Conservation (phyloP, 2,888 invertebrate genomes). For the Diarsia brunnea region DNA sequence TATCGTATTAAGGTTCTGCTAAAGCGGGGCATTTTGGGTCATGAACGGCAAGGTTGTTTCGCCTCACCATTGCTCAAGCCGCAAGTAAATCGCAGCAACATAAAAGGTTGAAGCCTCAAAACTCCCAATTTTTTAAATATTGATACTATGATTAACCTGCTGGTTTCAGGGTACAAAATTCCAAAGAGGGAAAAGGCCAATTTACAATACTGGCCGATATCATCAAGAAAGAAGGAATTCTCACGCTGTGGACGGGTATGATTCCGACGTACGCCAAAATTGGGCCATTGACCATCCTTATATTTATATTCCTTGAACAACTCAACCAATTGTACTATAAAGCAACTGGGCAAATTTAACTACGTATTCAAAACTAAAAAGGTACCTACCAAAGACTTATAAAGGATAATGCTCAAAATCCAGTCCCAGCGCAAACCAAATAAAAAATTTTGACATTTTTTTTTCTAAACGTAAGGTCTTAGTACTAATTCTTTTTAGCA, state of each 20-base stretch:
- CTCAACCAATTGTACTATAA: conserved; percentile 91
- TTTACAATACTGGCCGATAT: conserved; percentile 94
- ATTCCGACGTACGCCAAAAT: conserved; percentile 98
- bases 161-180: conserved; percentile 96
- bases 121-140: not conserved
- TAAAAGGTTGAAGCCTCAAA: not conserved
- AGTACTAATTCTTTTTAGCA: too few relatives aligned
- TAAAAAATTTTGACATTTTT: too few relatives aligned
- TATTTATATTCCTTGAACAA: conserved; percentile 99
- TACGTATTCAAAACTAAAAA: not conserved
- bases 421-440: too few relatives aligned
- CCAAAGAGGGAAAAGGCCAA: conserved; percentile 95
- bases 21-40: not conserved
- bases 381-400: not conserved
- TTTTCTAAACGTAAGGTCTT: too few relatives aligned
- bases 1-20: too few relatives aligned
- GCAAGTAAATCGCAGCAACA: not conserved
- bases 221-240: conserved; percentile 96
- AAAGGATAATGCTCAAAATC: not conserved
- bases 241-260: conserved; percentile 99
- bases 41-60: not conserved
- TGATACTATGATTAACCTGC: not conserved
- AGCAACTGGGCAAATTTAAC: conserved; percentile 10
- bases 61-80: not conserved
- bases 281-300: conserved; percentile 99